Evolutionary conservation across 2,797 vertebrate genomes (phyloP), one percentile per base, ranked within the genome.

Genomic region (Danio aesculapii): DNA sequence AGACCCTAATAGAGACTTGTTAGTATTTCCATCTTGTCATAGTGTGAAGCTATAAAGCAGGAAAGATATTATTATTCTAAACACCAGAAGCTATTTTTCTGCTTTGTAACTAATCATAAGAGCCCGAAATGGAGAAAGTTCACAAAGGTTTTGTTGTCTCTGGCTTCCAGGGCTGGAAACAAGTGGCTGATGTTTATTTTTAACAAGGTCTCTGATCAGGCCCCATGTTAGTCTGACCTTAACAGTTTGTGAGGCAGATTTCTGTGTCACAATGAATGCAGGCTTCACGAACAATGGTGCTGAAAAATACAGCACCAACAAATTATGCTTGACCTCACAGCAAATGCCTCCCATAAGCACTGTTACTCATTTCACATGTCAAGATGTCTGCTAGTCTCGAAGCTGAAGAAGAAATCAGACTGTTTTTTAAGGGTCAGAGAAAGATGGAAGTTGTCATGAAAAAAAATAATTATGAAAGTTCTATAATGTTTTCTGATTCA

Each of bases 121-220:
- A 72, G n/a, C 44, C 69, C 19, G 53, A 57, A 44, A 72, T 44
- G n/a, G 41, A 72, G 69, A 58, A 72, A 72, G 53, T 72, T 72
- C 69, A 58, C 53, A 72, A 72, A 44, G 41, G 53, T 57, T 57
- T 46, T 58, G 69, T 58, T 72, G 41, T 58, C 44, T 72, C 41
- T 72, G 53, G 53, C 53, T 72, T 72, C 53, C 69, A 72, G 53
- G 11, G 4, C 44, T 72, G 9, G 12, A 72, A 72, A 58, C 19
- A 39, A 72, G 53, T 72, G 53, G 53, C 41, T 58, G 53, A 46
- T 72, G 53, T 72, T 72, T 72, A 72, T 72, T 72, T 57, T 72
- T 72, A 72, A 72, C 53, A 72, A 59, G 19, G 5, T 30, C 17
- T 58, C 55, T 47, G 43, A 59, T 59, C 43, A 59, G 21, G 13